Evolutionary conservation across 1,140 invertebrate genomes (phyloP), one percentile per base, ranked within the genome.

Genomic region (Plectus sambesii): DNA sequence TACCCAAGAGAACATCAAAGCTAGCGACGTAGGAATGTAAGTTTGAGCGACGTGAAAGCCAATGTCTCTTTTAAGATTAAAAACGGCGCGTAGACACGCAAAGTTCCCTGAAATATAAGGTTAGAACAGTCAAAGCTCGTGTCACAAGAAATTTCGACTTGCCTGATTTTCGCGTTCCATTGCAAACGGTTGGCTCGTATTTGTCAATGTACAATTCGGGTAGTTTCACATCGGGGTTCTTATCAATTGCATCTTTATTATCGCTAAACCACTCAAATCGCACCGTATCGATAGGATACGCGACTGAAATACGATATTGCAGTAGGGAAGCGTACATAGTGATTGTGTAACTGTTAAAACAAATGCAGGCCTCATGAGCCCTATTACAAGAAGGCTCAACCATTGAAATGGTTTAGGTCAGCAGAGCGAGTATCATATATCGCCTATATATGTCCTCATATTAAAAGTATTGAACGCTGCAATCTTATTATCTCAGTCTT

Each of bases 1-100:
- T 29, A 85, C 85, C 85, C 85, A 87, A 0, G 82, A 84, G 0
- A 87, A 69, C 77, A 84, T 82, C 4, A 87, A 82, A 1, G 87
- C 82, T 3, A 88, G 70, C 2, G 82, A 81, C 2, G 83, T 86
- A 0, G 85, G 85, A 1, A 84, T 82, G 68, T 86, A 88, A 0
- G 84, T 86, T 67, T 87, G 84, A 47, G 86, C 85, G 12, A 88
- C 69, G 67, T 87, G 84, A 64, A 86, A 83, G 9, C 83, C 83
- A 20, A 87, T 83, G 70, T 86, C 82, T n/a, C 85, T 76, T 62
- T 86, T 82, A 57, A 88, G 84, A 41, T 80, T 77, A 61, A 88
- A 84, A 64, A 81, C 81, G 0, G 84, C 76, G 12, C 76, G 72
- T 6, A 80, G 64, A 53, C 77, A 79, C 40, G 75, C 76, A 68